phyloP scores from a whole-genome alignment of 2,113 vertebrate genomes.

The Motacilla alba region DNA sequence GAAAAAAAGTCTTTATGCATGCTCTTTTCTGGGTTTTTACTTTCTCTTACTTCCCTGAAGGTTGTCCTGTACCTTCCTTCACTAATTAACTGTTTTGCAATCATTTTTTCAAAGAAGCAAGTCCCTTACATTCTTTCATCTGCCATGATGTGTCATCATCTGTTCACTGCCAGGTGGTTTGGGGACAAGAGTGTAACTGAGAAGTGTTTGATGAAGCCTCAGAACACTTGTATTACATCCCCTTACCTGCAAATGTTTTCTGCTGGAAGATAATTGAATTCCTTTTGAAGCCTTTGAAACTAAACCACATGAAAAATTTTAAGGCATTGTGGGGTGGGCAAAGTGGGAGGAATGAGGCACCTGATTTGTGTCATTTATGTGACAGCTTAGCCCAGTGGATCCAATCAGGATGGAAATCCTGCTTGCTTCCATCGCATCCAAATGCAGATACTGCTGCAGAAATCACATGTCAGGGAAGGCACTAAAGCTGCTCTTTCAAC shows the following conservation, averaged over 20 bases:
- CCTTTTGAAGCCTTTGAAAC: neutral
- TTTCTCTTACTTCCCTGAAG: neutral
- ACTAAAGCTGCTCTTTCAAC: neutral
- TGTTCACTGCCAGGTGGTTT: neutral
- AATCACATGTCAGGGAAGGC: neutral
- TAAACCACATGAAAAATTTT: neutral
- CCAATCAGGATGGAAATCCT: neutral
- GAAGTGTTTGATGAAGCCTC: neutral
- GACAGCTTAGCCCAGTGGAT: neutral
- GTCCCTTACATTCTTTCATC: neutral
- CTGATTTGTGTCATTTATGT: neutral
- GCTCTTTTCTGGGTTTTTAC: neutral
- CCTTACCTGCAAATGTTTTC: neutral
- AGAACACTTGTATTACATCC: neutral
- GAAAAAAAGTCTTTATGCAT: neutral
- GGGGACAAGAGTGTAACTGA: neutral
- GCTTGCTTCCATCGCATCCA: neutral
- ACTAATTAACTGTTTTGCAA: neutral
- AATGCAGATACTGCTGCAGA: neutral
- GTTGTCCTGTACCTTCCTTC: neutral
- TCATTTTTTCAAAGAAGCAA: neutral
- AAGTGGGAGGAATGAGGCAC: neutral
- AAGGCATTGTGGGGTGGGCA: fast-evolving
- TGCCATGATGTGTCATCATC: neutral
- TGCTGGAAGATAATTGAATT: neutral